phyloP scores from a whole-genome alignment of 2,797 vertebrate genomes.

The Capromys pilorides region DNA sequence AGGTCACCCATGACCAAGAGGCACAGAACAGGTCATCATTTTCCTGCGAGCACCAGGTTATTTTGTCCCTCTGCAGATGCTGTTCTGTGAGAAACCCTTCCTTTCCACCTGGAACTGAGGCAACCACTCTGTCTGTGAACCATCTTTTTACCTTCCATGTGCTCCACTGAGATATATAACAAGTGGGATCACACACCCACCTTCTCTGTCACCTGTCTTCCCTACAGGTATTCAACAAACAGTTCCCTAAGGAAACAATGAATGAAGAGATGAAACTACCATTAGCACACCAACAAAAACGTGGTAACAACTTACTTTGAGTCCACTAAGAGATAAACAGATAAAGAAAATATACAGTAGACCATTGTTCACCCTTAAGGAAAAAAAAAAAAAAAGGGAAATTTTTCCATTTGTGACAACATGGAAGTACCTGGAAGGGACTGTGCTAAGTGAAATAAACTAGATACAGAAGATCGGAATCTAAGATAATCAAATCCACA shows the following conservation, averaged over 20 bases:
- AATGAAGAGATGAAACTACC: not conserved
- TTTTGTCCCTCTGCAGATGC: too few relatives aligned
- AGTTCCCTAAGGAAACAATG: not conserved
- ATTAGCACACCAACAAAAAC: not conserved
- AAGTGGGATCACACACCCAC: not conserved
- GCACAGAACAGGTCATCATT: not conserved
- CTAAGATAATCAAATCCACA: not conserved
- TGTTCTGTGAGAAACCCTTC: not conserved
- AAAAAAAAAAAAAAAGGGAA: too few relatives aligned
- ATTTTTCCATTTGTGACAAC: not conserved
- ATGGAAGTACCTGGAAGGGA: not conserved
- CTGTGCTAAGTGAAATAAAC: not conserved
- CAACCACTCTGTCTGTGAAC: fast-evolving
- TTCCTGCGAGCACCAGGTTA: not conserved
- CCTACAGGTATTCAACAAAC: not conserved
- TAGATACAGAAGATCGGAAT: not conserved
- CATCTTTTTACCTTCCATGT: not conserved
- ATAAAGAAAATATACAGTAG: too few relatives aligned
- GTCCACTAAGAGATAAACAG: too few relatives aligned
- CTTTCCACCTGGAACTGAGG: not conserved
- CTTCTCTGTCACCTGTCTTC: not conserved
- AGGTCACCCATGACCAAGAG: not conserved
- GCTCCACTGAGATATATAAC: fast-evolving
- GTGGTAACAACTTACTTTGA: not conserved
- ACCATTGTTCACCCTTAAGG: too few relatives aligned